These are phyloP conservation scores for Erebia aethiops DNA, from an alignment of 2,888 invertebrate species.

Conservation along the genomic window DNA sequence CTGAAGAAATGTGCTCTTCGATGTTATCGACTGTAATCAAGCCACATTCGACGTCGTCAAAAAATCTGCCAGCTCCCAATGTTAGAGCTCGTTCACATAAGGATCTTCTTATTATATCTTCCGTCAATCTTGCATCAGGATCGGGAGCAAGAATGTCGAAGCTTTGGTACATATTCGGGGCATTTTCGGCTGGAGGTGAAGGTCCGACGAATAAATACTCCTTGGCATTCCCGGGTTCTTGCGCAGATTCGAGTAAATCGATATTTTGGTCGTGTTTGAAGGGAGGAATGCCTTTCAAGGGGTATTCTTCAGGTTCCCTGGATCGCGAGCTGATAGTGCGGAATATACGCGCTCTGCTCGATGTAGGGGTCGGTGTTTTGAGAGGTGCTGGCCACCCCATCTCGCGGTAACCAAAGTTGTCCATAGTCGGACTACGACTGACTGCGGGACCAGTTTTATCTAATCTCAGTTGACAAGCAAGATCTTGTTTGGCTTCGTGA, in stretches of 20 bases:
- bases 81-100: constrained; percentile 87
- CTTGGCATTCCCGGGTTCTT: constrained; percentile 81
- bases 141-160: constrained; percentile 87
- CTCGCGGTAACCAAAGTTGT: constrained; percentile 85
- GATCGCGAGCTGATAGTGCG: constrained; percentile 74
- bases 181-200: constrained; percentile 91
- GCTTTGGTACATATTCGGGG: constrained; percentile 90
- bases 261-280: constrained; percentile 67
- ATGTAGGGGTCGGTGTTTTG: constrained; percentile 61
- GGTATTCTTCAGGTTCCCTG: constrained; percentile 80
- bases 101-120: constrained; percentile 87
- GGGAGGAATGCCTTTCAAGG: constrained; percentile 68
- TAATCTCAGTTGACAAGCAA: constrained; percentile 67
- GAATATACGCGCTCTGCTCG: constrained; percentile 59
- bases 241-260: constrained; percentile 85
- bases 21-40: constrained; percentile 85
- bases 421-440: constrained; percentile 76
- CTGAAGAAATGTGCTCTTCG: constrained; percentile 81
- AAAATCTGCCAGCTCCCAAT: constrained; percentile 85
- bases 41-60: constrained; percentile 89
- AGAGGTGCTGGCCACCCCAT: constrained; percentile 79
- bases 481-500: constrained; percentile 64
- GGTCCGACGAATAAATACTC: constrained; percentile 91
- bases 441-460: constrained; percentile 55
- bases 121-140: constrained; percentile 86